Evolutionary conservation across 1,140 invertebrate genomes (phyloP), one percentile per base, ranked within the genome.

Genomic region (Caenorhabditis remanei): DNA sequence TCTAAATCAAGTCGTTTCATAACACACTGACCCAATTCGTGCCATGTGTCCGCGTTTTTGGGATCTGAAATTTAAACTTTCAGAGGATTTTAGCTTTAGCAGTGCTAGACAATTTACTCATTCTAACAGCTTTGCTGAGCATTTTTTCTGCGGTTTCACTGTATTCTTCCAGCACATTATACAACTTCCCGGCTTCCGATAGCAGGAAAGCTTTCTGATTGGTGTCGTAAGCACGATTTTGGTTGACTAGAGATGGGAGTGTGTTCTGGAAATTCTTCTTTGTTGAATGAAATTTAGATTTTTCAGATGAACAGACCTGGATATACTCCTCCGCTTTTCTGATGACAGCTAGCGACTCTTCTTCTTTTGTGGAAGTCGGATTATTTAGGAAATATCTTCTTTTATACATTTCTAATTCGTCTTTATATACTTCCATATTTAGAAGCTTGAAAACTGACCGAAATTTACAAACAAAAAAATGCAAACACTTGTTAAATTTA

Each of bases 21-120:
- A 24, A 79, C 71, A 24, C 71, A 79, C 13, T 53, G n/a, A 19
- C 71, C 71, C 13, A 79, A 50, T 53, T 79, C 71, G n/a, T 79
- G 71, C 71, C 71, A 79, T 5, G 71, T n/a, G n/a, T 79, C 71
- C 11, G 46, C n/a, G n/a, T 79, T 79, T 79, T 79, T 79, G 0
- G 71, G 71, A 9, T 79, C 71, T 79, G 9, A 50, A 50, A 50
- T 24, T 79, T 1, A 24, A 50, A 8, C 16, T 0, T 40, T 67
- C 8, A 8, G 0, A 14, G 4, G 4, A 46, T 50, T 24, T 53
- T n/a, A 21, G 11, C n/a, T 24, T 53, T n/a, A 21, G 11, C n/a
- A 1, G 2, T 11, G 4, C 53, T 19, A 19, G 40, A 63, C 21
- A 24, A 9, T 40, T 79, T 11, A 79, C 71, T 79, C 21, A 79